Percentiles rank a stretch among this genome's conserved stretches.
These are phyloP conservation scores for Noctua comes DNA, from an alignment of 2,888 invertebrate genomes.

Conservation along the genomic window DNA sequence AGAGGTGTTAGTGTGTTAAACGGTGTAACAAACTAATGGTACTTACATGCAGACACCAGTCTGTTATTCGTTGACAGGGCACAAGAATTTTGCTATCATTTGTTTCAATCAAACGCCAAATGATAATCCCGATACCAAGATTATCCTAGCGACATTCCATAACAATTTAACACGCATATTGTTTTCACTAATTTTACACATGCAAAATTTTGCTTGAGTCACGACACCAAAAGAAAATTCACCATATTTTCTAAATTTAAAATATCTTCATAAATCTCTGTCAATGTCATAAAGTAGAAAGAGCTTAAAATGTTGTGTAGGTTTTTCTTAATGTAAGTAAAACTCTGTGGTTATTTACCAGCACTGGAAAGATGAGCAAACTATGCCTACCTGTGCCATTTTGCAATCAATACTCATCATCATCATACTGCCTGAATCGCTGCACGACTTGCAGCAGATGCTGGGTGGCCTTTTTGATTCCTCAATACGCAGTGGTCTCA, in stretches of 20 bases:
- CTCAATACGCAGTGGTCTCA: no score
- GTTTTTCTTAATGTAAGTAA: neutral
- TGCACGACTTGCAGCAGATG: no score
- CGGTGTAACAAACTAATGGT: neutral
- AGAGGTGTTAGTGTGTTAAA: neutral
- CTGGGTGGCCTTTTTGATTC: no score
- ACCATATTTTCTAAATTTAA: slow-evolving; percentile 76
- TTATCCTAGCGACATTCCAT: slow-evolving; percentile 85
- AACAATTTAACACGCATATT: slow-evolving; percentile 84
- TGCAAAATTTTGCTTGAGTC: slow-evolving; percentile 53
- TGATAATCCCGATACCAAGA: slow-evolving; percentile 82
- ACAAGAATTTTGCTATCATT: slow-evolving; percentile 44
- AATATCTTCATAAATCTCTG: slow-evolving; percentile 65
- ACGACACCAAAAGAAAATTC: slow-evolving; percentile 52
- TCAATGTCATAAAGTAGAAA: slow-evolving; percentile 39
- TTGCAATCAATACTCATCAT: neutral
- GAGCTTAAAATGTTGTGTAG: slow-evolving; percentile 15
- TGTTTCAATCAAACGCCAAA: slow-evolving; percentile 74
- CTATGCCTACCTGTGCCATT: neutral
- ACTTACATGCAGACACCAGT: slow-evolving; percentile 60
- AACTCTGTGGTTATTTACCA: slow-evolving; percentile 13
- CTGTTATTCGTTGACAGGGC: slow-evolving; percentile 33
- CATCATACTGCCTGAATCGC: neutral
- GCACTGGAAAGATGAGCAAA: neutral
- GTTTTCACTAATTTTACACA: slow-evolving; percentile 55